These are phyloP conservation scores for Rhagonycha fulva DNA, from an alignment of 2,888 invertebrate genomes.

Conservation along the genomic window DNA sequence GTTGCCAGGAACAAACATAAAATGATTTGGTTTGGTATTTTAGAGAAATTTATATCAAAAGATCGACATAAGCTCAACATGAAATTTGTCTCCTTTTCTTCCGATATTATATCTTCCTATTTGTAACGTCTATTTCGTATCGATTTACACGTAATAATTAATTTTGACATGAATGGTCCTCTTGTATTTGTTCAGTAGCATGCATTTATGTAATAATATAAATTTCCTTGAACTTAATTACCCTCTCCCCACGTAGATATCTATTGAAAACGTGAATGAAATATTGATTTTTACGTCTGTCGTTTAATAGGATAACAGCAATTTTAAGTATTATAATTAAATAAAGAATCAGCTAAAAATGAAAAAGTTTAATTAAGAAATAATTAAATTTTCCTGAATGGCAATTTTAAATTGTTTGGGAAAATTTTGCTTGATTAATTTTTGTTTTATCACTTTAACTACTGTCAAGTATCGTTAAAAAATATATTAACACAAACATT, in stretches of 20 bases:
- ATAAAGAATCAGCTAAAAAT: background rate
- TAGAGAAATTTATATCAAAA: background rate
- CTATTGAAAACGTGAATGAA: conserved; percentile 13
- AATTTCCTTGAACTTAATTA: conserved; percentile 17
- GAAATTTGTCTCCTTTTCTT: background rate
- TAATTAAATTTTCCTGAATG: background rate
- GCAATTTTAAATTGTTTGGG: background rate
- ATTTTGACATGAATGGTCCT: conserved; percentile 12
- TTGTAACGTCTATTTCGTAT: conserved; percentile 5
- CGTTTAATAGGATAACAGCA: background rate
- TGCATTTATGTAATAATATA: conserved; percentile 13
- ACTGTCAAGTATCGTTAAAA: background rate
- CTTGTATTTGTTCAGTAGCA: conserved; percentile 11
- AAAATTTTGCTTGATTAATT: background rate
- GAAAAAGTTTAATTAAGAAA: background rate
- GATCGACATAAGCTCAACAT: background rate
- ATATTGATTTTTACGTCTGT: conserved; percentile 2
- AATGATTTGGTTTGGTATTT: background rate
- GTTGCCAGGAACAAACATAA: background rate
- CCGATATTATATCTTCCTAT: background rate
- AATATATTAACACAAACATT: background rate
- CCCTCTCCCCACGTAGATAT: background rate
- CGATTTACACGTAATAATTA: conserved; percentile 12
- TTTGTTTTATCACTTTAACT: background rate
- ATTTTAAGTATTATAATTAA: background rate